Evolutionary conservation across 1,140 invertebrate species (phyloP).

Genomic region (Zaprionus lachaisei): DNA sequence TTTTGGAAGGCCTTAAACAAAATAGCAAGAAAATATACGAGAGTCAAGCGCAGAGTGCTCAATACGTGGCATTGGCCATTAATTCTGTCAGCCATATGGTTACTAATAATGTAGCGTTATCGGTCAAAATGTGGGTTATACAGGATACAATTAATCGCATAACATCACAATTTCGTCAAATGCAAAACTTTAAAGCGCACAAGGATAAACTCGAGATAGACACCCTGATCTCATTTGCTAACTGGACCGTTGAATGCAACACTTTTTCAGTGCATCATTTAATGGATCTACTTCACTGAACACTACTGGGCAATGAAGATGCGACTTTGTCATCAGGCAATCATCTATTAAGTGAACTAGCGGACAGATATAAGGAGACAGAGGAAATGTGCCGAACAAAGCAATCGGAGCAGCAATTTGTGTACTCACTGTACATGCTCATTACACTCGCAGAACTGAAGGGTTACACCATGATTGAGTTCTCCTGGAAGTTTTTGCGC

Average conservation of each 20-base stretch:
- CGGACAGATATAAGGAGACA: constrained; percentile 80
- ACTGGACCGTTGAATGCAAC: constrained; percentile 87
- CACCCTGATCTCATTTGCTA: constrained; percentile 89
- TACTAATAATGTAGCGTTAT: constrained; percentile 84
- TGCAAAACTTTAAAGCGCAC: constrained; percentile 86
- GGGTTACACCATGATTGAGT: constrained; percentile 94
- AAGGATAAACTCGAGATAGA: constrained; percentile 86
- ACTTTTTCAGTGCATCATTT: constrained; percentile 87
- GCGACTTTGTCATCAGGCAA: constrained; percentile 40
- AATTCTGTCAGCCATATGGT: constrained; percentile 70
- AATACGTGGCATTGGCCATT: constrained; percentile 75
- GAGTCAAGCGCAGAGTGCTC: constrained; percentile 68
- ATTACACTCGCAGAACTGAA: constrained; percentile 92
- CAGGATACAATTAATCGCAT: constrained; percentile 86
- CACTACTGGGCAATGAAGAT: constrained; percentile 71
- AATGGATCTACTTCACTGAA: constrained; percentile 88
- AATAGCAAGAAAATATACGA: constrained; percentile 85
- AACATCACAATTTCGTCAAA: constrained; percentile 85
- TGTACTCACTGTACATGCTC: constrained; percentile 92
- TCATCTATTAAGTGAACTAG: constrained; percentile 63
- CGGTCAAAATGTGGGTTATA: constrained; percentile 86
- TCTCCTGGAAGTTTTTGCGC: constrained; percentile 92
- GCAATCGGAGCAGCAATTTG: constrained; percentile 91
- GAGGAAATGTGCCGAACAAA: constrained; percentile 88
- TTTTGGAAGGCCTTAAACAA: constrained; percentile 85